These are phyloP conservation scores for Bicyclus anynana DNA, from an alignment of 1,140 invertebrate species.

Conservation along the genomic window DNA sequence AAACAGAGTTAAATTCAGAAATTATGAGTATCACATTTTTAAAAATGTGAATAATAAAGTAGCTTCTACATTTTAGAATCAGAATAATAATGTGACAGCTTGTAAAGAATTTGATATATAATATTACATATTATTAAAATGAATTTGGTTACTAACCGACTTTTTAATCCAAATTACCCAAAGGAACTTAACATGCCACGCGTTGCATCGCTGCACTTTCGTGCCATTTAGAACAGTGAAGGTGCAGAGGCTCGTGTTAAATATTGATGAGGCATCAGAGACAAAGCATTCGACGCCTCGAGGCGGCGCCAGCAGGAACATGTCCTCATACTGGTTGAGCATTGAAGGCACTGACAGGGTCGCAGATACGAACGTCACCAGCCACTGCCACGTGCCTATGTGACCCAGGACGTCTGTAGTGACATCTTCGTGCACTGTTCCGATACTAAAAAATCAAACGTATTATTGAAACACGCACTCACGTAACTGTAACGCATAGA, in stretches of 20 bases:
- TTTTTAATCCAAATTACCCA: slow-evolving; percentile 53
- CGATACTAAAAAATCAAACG: slow-evolving; percentile 45
- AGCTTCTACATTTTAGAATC: too few relatives aligned
- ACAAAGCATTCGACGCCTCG: slow-evolving; percentile 34
- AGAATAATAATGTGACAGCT: too few relatives aligned
- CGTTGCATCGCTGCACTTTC: slow-evolving; percentile 34
- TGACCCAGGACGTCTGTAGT: slow-evolving; percentile 59
- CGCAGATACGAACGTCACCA: slow-evolving; percentile 47
- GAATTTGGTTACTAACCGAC: slow-evolving; percentile 31
- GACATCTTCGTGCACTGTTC: slow-evolving; percentile 62
- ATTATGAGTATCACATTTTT: too few relatives aligned
- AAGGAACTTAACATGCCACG: slow-evolving; percentile 50
- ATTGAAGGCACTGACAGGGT: slow-evolving; percentile 38
- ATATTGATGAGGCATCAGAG: slow-evolving; percentile 23
- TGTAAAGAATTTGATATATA: too few relatives aligned
- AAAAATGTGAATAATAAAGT: too few relatives aligned
- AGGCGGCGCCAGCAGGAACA: slow-evolving; percentile 42
- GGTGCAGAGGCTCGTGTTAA: slow-evolving; percentile 42
- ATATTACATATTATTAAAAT: too few relatives aligned
- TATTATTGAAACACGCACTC: too few relatives aligned
- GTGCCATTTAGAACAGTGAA: slow-evolving; percentile 36
- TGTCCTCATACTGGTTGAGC: slow-evolving; percentile 55
- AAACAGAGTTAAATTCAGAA: too few relatives aligned
- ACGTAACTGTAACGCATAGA: too few relatives aligned
- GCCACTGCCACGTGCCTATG: slow-evolving; percentile 61